These are phyloP conservation scores for Schizotus pectinicornis DNA, from an alignment of 2,888 invertebrate species.

Conservation along the genomic window DNA sequence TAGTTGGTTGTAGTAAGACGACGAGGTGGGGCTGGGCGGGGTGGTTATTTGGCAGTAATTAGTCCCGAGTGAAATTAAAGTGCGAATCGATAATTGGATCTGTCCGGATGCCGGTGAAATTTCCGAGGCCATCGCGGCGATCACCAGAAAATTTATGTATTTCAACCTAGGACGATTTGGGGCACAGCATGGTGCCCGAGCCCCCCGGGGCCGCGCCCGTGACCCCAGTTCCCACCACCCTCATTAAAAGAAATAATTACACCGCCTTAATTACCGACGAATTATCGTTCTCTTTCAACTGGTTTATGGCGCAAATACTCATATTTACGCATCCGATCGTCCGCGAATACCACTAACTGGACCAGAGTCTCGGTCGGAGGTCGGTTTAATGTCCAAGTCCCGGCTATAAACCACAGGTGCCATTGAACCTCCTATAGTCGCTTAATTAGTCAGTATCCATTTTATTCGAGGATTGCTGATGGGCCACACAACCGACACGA, in stretches of 20 bases:
- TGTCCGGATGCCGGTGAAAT: too few relatives aligned
- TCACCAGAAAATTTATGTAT: conserved; percentile 36
- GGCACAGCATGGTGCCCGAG: conserved; percentile 50
- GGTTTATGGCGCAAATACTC: conserved; percentile 27
- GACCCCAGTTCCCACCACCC: conserved; percentile 55
- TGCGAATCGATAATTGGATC: too few relatives aligned
- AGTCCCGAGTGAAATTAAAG: too few relatives aligned
- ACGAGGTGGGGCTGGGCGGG: too few relatives aligned
- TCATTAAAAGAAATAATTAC: conserved; percentile 57
- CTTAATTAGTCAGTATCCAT: conserved; percentile 39
- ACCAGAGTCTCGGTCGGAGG: conserved; percentile 21
- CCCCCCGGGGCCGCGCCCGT: conserved; percentile 46
- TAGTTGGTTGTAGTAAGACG: too few relatives aligned
- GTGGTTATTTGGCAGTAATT: too few relatives aligned
- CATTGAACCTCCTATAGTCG: conserved; percentile 33
- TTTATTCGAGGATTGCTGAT: conserved; percentile 35
- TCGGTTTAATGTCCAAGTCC: conserved; percentile 18
- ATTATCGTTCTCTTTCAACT: conserved; percentile 35
- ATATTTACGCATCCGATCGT: conserved; percentile 14
- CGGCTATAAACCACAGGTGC: conserved; percentile 31
- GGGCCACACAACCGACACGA: conserved; percentile 39
- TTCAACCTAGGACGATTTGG: conserved; percentile 45
- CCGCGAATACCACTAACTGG: conserved; percentile 19
- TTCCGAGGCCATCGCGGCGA: conserved; percentile 3
- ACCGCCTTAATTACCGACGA: conserved; percentile 39